These are phyloP conservation scores for Anguilla anguilla DNA, from an alignment of 2,797 vertebrate species.

Conservation along the genomic window DNA sequence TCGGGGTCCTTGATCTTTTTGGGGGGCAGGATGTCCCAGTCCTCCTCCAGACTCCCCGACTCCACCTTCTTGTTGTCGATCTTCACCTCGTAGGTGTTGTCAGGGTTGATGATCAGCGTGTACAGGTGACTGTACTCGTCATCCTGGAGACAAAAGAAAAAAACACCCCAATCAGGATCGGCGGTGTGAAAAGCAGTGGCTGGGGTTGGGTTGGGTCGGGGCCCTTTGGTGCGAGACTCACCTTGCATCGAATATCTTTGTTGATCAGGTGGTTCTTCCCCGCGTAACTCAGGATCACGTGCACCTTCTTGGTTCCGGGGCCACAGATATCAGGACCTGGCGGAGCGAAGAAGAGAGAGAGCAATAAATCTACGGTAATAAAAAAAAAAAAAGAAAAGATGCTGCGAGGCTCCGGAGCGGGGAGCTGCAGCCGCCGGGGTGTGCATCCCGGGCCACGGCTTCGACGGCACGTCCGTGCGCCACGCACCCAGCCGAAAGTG, in stretches of 20 bases:
- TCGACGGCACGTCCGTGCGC: too few relatives aligned
- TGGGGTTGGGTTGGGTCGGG: background rate
- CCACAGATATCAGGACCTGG: slow-evolving; percentile 88
- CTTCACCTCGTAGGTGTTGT: slow-evolving; percentile 85
- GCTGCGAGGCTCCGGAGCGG: background rate
- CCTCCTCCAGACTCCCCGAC: slow-evolving; percentile 76
- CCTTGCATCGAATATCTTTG: slow-evolving; percentile 85
- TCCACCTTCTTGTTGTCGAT: slow-evolving; percentile 84
- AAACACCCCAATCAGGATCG: slow-evolving; percentile 28
- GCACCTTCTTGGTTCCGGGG: slow-evolving; percentile 85
- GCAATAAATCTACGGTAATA: background rate
- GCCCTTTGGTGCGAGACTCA: slow-evolving; percentile 50
- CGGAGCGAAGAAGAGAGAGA: slow-evolving; percentile 33
- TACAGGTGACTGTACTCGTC: slow-evolving; percentile 83
- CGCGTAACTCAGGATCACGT: slow-evolving; percentile 85
- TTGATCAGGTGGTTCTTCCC: slow-evolving; percentile 86
- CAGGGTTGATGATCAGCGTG: slow-evolving; percentile 78
- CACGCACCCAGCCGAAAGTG: background rate
- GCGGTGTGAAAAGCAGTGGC: background rate
- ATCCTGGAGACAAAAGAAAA: slow-evolving; percentile 65
- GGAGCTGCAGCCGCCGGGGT: background rate
- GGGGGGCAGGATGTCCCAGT: slow-evolving; percentile 83
- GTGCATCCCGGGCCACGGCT: background rate
- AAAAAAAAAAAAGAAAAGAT: background rate
- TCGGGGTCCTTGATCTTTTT: slow-evolving; percentile 81